Evolutionary conservation across 2,888 invertebrate species (phyloP), one percentile per base, ranked within the genome.

Genomic region (Minunthozetes semirufus): DNA sequence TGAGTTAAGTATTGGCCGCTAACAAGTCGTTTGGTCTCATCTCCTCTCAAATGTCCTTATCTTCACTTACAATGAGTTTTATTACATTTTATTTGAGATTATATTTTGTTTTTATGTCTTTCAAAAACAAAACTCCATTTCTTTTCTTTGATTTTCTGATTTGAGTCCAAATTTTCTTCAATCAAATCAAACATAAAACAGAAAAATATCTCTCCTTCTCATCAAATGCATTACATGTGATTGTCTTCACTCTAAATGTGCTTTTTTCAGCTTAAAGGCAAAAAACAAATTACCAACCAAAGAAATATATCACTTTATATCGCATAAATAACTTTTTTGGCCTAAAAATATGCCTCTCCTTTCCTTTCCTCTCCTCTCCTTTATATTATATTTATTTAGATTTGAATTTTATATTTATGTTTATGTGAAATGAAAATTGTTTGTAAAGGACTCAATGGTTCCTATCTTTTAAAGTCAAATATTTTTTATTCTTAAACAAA

Each of bases 1-100:
- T 42, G 42, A 9, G 13, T 42, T 13, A 11, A 13, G 42, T 42
- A 42, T 42, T 42, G 42, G 42, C 13, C 8, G 42, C 42, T 42
- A 50, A 50, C 50, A 50, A 50, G 50, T 50, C 50, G 50, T 50
- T 50, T 50, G 50, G 50, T 50, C 50, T 50, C 50, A 50, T 50
- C 50, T 17, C 13, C 5, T 17, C 13, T 50, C 2, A 50, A 42
- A 42, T 42, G 42, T 42, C 42, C 50, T 50, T 17, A n/a, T 50
- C 50, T 50, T 50, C 19, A 4, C 50, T 17, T 50, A 50, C 50
- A n/a, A 50, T 50, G 42, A 42, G n/a, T 50, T 50, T 50, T 50
- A 50, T 50, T n/a, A 19, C 50, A 50, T n/a, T 50, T 50, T 19
- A 50, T 50, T 50, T 50, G n/a, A 19, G 50, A 50, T 50, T n/a